These are phyloP conservation scores for Andrena cerasifolii DNA, from an alignment of 1,140 invertebrate species.

Conservation along the genomic window DNA sequence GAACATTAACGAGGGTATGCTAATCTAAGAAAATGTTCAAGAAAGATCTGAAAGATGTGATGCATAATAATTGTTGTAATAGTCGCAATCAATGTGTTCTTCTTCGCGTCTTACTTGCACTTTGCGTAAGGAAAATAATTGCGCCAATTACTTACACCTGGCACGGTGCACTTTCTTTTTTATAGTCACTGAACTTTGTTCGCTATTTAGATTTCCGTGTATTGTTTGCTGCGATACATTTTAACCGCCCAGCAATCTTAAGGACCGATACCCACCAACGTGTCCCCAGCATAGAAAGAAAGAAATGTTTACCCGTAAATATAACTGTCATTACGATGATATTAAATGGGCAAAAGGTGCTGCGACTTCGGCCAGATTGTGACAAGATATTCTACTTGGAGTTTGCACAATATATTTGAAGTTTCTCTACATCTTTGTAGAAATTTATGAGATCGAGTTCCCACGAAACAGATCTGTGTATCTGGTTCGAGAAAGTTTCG, in stretches of 20 bases:
- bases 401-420: not conserved
- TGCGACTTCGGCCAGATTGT: not conserved
- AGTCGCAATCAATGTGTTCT: not conserved
- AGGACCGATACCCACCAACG: not conserved
- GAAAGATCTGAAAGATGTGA: too few relatives aligned
- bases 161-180: constrained; percentile 67
- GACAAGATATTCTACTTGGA: too few relatives aligned
- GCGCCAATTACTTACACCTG: constrained; percentile 42
- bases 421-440: not conserved
- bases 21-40: too few relatives aligned
- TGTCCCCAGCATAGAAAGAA: not conserved
- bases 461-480: not conserved
- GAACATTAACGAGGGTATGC: too few relatives aligned
- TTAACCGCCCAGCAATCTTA: too few relatives aligned
- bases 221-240: constrained; percentile 51
- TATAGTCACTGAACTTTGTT: constrained; percentile 68
- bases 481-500: not conserved
- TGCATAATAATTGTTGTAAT: not conserved
- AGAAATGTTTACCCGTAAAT: not conserved
- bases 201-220: constrained; percentile 55
- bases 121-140: constrained; percentile 36
- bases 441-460: constrained; percentile 4
- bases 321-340: not conserved
- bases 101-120: not conserved
- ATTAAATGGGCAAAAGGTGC: not conserved